Base-by-base conservation (phyloP, 2,113 vertebrate species). In the Ictalurus punctatus region DNA sequence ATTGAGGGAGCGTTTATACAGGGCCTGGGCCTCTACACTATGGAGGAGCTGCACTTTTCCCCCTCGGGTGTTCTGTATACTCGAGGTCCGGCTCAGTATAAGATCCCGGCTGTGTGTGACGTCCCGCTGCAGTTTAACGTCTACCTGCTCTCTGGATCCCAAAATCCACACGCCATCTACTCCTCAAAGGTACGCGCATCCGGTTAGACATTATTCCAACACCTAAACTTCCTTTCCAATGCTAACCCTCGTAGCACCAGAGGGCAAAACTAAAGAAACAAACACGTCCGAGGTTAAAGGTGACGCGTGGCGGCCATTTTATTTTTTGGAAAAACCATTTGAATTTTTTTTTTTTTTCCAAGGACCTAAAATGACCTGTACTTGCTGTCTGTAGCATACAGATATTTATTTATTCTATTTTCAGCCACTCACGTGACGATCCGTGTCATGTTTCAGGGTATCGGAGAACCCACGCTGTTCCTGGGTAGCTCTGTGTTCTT, bases 1-100 rank as follows among this genome's bases (percentile, higher is more conserved):
- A 96, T 97, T 87, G 96, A 98, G 93, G 97, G 97, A 30, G 95
- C 96, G 0, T 98, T 97, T 93, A 94, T 94, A 79, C 97, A 97
- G 91, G 97, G 97, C 19, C 74, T 97, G 92, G 97, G 97, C 61
- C 94, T 97, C 83, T 97, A 93, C 93, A 97, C 97, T 52, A 90
- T 96, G 94, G 97, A 98, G 90, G 96, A 98, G 91, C 89, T 97
- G 54, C 96, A 96, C 88, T 97, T 95, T 80, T 96, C 97, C 87
- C 94, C 96, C 12, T 93, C 96, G 13, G 96, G 97, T 54, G 90
- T 94, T 21, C 93, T 98, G 40, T 95, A 74, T 93, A 96, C 96
- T 40, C 93, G 94, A 0, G 96, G 96, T 12, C 97, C 97, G 0
- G 94, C 96, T 80, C 96, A 97, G 91, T 98, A 97, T 89, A 96